phyloP scores from a whole-genome alignment of 30 jellyfish, hydroid and myxozoan genomes.

The Pelagia noctiluca region DNA sequence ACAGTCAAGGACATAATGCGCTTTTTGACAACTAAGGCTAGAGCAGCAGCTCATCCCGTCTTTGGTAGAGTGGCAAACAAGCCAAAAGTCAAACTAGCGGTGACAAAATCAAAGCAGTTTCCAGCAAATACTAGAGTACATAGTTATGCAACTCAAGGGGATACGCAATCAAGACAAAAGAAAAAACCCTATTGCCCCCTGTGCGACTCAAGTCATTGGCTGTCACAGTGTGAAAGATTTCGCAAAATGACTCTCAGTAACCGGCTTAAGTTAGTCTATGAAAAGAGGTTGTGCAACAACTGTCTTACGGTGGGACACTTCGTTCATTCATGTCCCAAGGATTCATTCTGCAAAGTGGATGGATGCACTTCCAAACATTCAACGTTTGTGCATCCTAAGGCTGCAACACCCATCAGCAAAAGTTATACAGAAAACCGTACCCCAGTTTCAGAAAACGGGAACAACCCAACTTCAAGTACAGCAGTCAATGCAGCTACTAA shows the following conservation, averaged over 20 bases:
- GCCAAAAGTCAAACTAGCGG: neutral
- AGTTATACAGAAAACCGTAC: too few species aligned
- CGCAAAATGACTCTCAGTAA: neutral
- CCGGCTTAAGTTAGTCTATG: neutral
- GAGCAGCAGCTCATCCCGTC: too few species aligned
- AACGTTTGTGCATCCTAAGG: neutral
- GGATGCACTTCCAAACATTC: neutral
- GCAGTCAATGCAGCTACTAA: neutral
- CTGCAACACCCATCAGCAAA: too few species aligned
- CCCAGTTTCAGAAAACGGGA: too few species aligned
- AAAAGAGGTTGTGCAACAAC: neutral
- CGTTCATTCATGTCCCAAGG: slow-evolving; percentile 2
- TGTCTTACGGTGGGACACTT: neutral
- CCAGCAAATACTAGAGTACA: neutral
- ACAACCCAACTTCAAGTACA: too few species aligned
- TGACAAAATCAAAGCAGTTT: neutral
- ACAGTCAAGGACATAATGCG: too few species aligned
- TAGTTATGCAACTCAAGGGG: too few species aligned
- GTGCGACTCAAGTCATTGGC: neutral
- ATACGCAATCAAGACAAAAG: neutral
- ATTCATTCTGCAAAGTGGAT: slow-evolving; percentile 18
- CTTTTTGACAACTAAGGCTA: too few species aligned
- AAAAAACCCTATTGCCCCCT: slow-evolving; percentile 10
- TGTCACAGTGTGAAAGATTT: neutral
- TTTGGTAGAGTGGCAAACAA: too few species aligned